These are phyloP conservation scores for Phacellophora camtschatica DNA, from an alignment of 30 jellyfish, hydroid and myxozoan species.

Conservation along the genomic window DNA sequence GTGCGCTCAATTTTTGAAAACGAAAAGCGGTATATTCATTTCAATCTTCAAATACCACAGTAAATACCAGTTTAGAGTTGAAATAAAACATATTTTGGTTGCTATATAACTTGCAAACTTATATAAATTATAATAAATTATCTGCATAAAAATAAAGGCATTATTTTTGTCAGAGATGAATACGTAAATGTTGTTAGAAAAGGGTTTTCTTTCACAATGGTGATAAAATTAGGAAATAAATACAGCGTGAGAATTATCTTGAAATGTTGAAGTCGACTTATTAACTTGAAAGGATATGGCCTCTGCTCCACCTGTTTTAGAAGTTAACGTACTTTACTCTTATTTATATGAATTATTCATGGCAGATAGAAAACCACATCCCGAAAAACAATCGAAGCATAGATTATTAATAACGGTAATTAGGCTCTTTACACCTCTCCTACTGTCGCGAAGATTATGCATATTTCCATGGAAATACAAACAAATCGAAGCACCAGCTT, in stretches of 20 bases:
- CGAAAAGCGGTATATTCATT: too few relatives aligned
- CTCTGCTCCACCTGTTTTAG: slow-evolving; percentile 26
- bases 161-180: too few relatives aligned
- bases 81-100: too few relatives aligned
- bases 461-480: slow-evolving; percentile 41
- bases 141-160: too few relatives aligned
- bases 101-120: too few relatives aligned
- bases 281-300: background rate
- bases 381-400: slow-evolving; percentile 16
- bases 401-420: slow-evolving; percentile 25
- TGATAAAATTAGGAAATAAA: background rate
- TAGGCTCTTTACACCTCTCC: slow-evolving; percentile 1
- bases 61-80: too few relatives aligned
- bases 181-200: too few relatives aligned
- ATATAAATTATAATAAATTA: too few relatives aligned
- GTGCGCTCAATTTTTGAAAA: too few relatives aligned
- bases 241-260: background rate
- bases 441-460: background rate
- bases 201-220: too few relatives aligned
- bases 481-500: slow-evolving; percentile 6
- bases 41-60: too few relatives aligned
- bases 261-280: background rate
- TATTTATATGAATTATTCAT: slow-evolving; percentile 28
- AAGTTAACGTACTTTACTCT: background rate
- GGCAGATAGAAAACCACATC: slow-evolving; percentile 45